Evolutionary conservation across 2,888 invertebrate species (phyloP).

Genomic region (Megastigmus dorsalis): DNA sequence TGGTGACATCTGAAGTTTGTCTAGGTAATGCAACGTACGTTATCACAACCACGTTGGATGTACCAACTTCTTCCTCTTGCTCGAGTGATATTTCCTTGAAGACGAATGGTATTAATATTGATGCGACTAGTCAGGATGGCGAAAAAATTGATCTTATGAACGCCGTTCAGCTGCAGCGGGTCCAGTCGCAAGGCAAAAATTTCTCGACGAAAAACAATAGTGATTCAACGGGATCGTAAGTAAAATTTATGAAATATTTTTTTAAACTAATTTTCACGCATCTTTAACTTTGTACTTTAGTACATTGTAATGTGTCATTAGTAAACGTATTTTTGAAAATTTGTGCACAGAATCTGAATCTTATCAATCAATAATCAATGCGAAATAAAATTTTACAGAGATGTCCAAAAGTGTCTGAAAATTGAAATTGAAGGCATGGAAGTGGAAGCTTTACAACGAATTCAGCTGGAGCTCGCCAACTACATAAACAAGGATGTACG

Average conservation of each 20-base stretch:
- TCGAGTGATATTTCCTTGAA: conserved; percentile 45
- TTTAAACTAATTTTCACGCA: too few species aligned
- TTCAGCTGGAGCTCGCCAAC: conserved; percentile 65
- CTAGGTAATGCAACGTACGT: conserved; percentile 67
- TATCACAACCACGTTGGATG: conserved; percentile 67
- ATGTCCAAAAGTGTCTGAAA: conserved; percentile 67
- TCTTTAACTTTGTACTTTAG: too few species aligned
- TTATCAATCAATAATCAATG: too few species aligned
- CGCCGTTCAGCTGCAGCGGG: conserved; percentile 67
- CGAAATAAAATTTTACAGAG: conserved; percentile 22
- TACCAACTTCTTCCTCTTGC: conserved; percentile 38
- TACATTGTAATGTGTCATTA: too few species aligned
- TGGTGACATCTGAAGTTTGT: conserved; percentile 64
- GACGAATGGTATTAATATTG: conserved; percentile 53
- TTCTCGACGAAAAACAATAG: neutral
- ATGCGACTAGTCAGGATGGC: conserved; percentile 61
- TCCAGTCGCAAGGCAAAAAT: conserved; percentile 58
- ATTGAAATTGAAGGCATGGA: conserved; percentile 70
- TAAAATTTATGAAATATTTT: neutral
- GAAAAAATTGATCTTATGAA: conserved; percentile 70
- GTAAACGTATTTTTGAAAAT: too few species aligned
- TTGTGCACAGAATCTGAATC: too few species aligned
- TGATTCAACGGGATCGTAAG: conserved; percentile 16
- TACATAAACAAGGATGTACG: conserved; percentile 68
- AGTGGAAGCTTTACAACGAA: conserved; percentile 63